Base-by-base conservation (phyloP, 2,888 invertebrate species). In the Lacanobia oleracea region DNA sequence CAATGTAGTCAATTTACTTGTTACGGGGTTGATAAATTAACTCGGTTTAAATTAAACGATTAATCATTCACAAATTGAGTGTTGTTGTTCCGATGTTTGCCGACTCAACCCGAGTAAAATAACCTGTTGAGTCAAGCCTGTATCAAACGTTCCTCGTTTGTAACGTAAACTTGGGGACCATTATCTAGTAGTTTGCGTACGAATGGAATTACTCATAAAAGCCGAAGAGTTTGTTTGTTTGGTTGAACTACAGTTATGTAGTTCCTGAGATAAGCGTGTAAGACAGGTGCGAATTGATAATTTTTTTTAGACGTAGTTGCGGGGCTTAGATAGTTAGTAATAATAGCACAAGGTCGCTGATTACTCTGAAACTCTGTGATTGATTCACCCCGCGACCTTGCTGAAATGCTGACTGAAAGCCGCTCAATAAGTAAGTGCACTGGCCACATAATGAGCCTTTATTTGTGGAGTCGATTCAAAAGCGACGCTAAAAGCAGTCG, bases 71-170 rank as follows among this genome's bases (percentile, higher is more conserved):
- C 18, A 18, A 67, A 63, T 48, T 10, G 21, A 56, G 27, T 43
- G 53, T 60, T 67, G 45, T 51, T 51, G n/a, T 27, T 37, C 12
- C 8, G 12, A 27, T 33, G 67, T 62, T 50, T 53, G 67, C 45
- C 63, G 23, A 71, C 23, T 60, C 62, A 63, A n/a, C 14, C 57
- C 62, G 12, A 59, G 50, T 65, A 57, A 59, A 59, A 50, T 63
- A 67, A 72, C 66, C 63, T 77, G 77, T 78, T 70, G 74, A 66
- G 53, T 67, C 62, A 69, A 45, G 61, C 54, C 33, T 43, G 6
- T 14, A n/a, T 18, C 37, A 57, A n/a, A n/a, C 43, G 14, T 33
- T 14, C 43, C 53, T 9, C 21, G 65, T 45, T 50, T 53, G 27
- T 18, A 12, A 23, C 62, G 68, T 48, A 54, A 65, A 21, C 33